Percentiles rank a stretch among this genome's conserved stretches.
These are phyloP conservation scores for Acrocyrtus sp. DNA, from an alignment of 2,888 invertebrate species.

Conservation along the genomic window DNA sequence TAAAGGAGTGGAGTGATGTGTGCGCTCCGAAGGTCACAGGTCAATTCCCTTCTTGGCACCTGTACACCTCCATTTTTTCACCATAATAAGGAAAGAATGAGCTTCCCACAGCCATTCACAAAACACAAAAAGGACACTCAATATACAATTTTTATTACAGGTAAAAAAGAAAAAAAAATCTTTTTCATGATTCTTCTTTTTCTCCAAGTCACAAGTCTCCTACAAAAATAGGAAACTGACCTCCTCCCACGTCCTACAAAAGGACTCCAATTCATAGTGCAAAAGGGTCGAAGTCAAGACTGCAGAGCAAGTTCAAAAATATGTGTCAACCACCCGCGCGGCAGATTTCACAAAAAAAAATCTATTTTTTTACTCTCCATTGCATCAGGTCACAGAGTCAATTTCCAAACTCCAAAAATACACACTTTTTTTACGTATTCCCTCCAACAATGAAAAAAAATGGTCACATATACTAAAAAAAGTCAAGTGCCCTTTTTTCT, in stretches of 20 bases:
- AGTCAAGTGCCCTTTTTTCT: neutral
- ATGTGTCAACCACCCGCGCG: conserved; percentile 33
- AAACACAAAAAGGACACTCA: neutral
- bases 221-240: conserved; percentile 19
- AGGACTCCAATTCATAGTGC: conserved; percentile 9
- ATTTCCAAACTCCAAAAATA: neutral
- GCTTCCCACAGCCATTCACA: neutral
- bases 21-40: conserved; percentile 40
- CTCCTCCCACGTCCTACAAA: conserved; percentile 3
- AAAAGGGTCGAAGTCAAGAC: conserved; percentile 17
- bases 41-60: conserved; percentile 47
- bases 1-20: conserved; percentile 9
- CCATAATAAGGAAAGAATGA: neutral
- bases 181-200: neutral
- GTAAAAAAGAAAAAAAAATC: neutral
- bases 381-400: neutral
- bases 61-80: conserved; percentile 6
- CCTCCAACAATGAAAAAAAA: conserved; percentile 17
- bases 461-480: conserved; percentile 28
- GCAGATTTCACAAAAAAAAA: conserved; percentile 10
- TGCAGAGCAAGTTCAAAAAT: neutral
- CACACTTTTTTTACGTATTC: neutral
- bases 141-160: neutral
- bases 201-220: neutral
- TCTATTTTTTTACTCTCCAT: neutral